Evolutionary conservation across 2,888 invertebrate genomes (phyloP), one percentile per base, ranked within the genome.

Genomic region (Taenaris catops): DNA sequence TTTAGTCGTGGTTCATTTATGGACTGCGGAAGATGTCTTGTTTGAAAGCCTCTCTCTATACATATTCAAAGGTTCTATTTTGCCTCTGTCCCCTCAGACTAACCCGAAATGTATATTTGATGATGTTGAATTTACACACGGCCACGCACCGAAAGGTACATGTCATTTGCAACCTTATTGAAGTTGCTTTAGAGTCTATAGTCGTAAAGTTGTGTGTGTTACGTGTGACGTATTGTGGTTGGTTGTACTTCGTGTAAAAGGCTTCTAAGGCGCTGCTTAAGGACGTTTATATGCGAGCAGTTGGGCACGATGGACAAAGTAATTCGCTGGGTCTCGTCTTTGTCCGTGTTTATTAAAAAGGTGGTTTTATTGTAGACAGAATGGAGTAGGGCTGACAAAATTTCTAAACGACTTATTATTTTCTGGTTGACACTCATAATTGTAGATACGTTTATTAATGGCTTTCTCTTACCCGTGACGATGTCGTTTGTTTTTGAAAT

Each of bases 91-190:
- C 53, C 26, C 36, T 36, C 41, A 41, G 42, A 41, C 70, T 75
- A 71, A 75, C 59, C 64, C 58, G 46, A 72, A 76, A 79, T 79
- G 78, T 78, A 78, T 79, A 79, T 78, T 79, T 78, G 71, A 79
- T 78, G 76, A 74, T 66, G 67, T 69, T 34, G 24, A 20, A 69
- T 72, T 70, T 72, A 72, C 72, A 71, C 68, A 65, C 60, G 63
- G 69, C 69, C 63, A 70, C 62, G 56, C n/a, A 24, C n/a, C 4
- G 6, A 2, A 8, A 17, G 5, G 6, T 6, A 18, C 17, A 14
- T 27, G 8, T 4, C 1, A 24, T 1, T n/a, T 6, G 19, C 17
- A 19, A 8, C 10, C 9, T 27, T 24, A 17, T 1, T 0, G n/a
- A n/a, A n/a, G n/a, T n/a, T n/a, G n/a, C n/a, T n/a, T n/a, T n/a